Evolutionary conservation across 2,888 invertebrate genomes (phyloP).

Genomic region (Pristionchus arcanus): DNA sequence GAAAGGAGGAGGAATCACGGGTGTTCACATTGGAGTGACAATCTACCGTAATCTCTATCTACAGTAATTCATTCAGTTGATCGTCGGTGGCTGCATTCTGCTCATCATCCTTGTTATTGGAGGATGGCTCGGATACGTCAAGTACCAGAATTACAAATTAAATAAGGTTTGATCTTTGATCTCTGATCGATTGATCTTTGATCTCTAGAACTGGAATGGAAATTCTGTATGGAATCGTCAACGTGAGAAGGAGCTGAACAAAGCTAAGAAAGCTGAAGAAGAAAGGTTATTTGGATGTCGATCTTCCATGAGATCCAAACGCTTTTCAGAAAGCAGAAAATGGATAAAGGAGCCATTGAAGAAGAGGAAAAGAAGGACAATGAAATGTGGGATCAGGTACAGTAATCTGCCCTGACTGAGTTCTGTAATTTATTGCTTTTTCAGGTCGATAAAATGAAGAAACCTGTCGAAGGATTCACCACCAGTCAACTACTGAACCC

Average conservation of each 20-base stretch:
- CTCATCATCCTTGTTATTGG: background rate
- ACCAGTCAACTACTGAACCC: slow-evolving; percentile 40
- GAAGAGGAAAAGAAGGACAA: slow-evolving; percentile 36
- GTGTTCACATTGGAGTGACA: slow-evolving; percentile 11
- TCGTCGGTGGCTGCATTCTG: background rate
- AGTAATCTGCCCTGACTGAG: background rate
- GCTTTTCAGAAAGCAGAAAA: slow-evolving; percentile 27
- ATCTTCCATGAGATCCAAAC: background rate
- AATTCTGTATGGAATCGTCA: slow-evolving; percentile 28
- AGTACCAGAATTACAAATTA: slow-evolving; percentile 41
- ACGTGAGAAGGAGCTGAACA: slow-evolving; percentile 43
- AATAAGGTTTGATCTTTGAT: slow-evolving; percentile 13
- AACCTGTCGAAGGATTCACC: slow-evolving; percentile 39
- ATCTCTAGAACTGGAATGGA: slow-evolving; percentile 34
- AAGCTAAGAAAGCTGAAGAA: slow-evolving; percentile 34
- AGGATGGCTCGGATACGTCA: slow-evolving; percentile 21
- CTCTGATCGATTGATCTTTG: background rate
- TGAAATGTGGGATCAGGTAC: slow-evolving; percentile 42
- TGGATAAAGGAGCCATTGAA: slow-evolving; percentile 41
- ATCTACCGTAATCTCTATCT: background rate
- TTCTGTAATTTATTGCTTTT: background rate
- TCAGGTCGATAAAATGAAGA: slow-evolving; percentile 49
- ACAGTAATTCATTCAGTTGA: slow-evolving; percentile 25
- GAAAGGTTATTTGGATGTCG: background rate
- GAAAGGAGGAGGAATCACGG: background rate